Percentiles rank a stretch among this genome's conserved stretches.
Conservation (phyloP, 2,797 vertebrate species). For the Mormyrus hasselquistii region DNA sequence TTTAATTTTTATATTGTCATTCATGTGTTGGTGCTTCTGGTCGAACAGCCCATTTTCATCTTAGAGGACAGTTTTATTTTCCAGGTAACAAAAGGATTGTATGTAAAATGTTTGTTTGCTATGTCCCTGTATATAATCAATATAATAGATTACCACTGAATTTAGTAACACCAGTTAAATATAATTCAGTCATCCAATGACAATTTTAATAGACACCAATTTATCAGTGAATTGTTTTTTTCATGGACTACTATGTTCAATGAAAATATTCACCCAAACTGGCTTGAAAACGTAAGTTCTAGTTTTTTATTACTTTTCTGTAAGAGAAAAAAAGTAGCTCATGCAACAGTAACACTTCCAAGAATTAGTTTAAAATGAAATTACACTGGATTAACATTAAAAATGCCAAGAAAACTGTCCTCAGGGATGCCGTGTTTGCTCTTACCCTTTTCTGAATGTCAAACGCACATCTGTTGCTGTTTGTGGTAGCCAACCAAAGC, state of each 20-base stretch:
- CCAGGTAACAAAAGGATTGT: neutral
- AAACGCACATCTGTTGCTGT: neutral
- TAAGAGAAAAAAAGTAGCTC: neutral
- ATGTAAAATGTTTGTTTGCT: neutral
- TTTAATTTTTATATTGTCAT: neutral
- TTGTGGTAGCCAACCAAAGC: neutral
- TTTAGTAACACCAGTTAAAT: neutral
- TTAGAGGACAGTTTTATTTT: neutral
- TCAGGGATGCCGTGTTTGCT: neutral
- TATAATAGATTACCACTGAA: neutral
- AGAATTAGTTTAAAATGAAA: neutral
- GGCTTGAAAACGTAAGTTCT: neutral
- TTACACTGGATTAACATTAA: constrained; percentile 6
- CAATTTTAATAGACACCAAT: neutral
- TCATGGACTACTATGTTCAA: neutral
- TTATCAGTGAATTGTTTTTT: neutral
- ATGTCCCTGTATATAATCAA: neutral
- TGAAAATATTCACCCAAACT: neutral
- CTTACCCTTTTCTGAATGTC: constrained; percentile 4
- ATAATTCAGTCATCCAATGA: neutral
- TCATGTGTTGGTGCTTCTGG: neutral
- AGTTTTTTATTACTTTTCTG: neutral
- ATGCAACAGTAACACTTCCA: neutral
- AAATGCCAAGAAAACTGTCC: neutral
- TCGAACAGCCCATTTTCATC: neutral